Evolutionary conservation across 2,797 vertebrate genomes (phyloP).

Genomic region (Oryzias dopingdopingensis): DNA sequence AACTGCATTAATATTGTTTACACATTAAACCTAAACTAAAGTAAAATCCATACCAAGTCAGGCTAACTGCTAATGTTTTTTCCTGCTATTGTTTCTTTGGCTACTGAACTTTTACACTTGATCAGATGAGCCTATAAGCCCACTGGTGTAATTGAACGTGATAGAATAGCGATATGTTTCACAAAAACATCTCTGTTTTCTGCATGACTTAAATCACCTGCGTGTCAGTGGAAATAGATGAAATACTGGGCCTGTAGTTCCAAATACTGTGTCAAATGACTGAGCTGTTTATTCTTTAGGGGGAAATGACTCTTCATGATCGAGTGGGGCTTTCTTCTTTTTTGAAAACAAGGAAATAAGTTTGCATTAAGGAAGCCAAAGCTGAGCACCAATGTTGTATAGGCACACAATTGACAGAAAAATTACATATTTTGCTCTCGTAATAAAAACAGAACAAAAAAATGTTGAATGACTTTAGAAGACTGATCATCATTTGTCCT

Average conservation of each 20-base stretch:
- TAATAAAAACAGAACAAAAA: neutral
- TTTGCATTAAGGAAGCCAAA: conserved; percentile 8
- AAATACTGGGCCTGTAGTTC: neutral
- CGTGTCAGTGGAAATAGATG: neutral
- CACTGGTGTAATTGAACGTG: neutral
- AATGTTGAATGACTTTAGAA: neutral
- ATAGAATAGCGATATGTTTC: neutral
- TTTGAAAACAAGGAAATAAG: conserved; percentile 8
- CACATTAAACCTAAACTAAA: too few relatives aligned
- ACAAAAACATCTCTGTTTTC: conserved; percentile 1
- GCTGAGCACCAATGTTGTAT: neutral
- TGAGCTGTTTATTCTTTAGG: conserved; percentile 1
- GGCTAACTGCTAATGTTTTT: too few relatives aligned
- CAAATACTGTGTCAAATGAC: conserved; percentile 2
- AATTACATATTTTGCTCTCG: neutral
- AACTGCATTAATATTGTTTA: too few relatives aligned
- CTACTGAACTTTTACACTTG: conserved; percentile 7
- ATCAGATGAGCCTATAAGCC: conserved; percentile 1
- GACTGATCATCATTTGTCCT: neutral
- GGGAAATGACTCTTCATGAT: conserved; percentile 1
- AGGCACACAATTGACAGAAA: conserved; percentile 11
- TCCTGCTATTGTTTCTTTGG: too few relatives aligned
- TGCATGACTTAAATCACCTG: neutral
- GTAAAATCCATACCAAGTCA: too few relatives aligned
- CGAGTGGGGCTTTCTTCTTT: neutral